A percentile compares a stretch with the other conserved stretches of the same genome.
Evolutionary conservation across 2,113 vertebrate genomes (phyloP).

Genomic region (Petaurus breviceps): DNA sequence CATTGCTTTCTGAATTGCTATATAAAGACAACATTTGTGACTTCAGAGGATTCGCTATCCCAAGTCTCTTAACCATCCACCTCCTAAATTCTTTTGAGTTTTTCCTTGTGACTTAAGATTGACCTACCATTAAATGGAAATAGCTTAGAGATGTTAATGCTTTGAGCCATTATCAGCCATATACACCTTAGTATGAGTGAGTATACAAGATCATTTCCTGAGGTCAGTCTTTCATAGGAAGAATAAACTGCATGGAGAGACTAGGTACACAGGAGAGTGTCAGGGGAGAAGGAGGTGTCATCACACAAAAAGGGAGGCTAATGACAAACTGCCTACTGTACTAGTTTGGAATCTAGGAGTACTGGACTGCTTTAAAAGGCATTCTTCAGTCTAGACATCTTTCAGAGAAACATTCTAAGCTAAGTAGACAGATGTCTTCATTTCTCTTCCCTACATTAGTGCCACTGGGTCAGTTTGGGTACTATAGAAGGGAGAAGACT

Average conservation of each 20-base stretch:
- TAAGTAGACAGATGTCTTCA: background rate
- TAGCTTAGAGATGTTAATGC: background rate
- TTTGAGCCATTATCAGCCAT: background rate
- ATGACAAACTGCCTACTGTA: background rate
- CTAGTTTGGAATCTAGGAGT: background rate
- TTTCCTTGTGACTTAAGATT: slow-evolving; percentile 37
- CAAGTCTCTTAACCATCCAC: background rate
- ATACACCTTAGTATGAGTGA: slow-evolving; percentile 6
- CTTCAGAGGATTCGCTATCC: background rate
- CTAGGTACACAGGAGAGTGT: background rate
- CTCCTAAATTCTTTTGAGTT: slow-evolving; percentile 13
- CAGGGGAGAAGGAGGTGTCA: background rate
- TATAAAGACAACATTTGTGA: background rate
- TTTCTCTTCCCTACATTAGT: background rate
- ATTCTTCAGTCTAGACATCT: background rate
- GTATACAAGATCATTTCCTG: background rate
- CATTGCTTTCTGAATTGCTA: background rate
- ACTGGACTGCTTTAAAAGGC: background rate
- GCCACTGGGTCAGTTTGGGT: background rate
- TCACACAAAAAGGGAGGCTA: slow-evolving; percentile 4
- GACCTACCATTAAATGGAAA: slow-evolving; percentile 12
- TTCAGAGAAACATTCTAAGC: background rate
- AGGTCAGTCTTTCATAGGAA: slow-evolving; percentile 14
- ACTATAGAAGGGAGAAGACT: background rate
- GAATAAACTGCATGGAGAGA: background rate